phyloP scores from a whole-genome alignment of 1,140 invertebrate species.

The Atopsyche davidsoni region DNA sequence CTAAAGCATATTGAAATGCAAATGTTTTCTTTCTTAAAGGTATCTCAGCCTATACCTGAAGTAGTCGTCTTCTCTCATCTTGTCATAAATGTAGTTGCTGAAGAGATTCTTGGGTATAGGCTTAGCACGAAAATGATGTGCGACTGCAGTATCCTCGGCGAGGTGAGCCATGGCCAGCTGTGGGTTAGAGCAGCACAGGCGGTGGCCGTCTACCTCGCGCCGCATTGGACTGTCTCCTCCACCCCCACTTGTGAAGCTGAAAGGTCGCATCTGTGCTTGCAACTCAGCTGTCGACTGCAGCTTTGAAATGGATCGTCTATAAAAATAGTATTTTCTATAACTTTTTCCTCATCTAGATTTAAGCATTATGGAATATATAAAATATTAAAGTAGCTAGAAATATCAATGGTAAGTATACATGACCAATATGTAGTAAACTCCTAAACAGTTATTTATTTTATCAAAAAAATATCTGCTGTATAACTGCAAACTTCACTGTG shows the following conservation, averaged over 20 bases:
- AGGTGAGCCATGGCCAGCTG: conserved; percentile 44
- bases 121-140: conserved; percentile 56
- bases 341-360: too few species aligned
- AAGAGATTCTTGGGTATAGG: conserved; percentile 64
- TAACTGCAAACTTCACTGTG: too few species aligned
- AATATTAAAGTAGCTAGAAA: too few species aligned
- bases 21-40: too few species aligned
- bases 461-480: too few species aligned
- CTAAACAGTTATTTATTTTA: too few species aligned
- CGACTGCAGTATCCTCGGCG: conserved; percentile 33
- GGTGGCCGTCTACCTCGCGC: conserved; percentile 43
- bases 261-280: conserved; percentile 56
- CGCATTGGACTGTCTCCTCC: conserved; percentile 45
- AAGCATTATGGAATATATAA: too few species aligned
- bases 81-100: conserved; percentile 62
- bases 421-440: too few species aligned
- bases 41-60: conserved; percentile 61
- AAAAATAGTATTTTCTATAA: too few species aligned
- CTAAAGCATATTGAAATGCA: too few species aligned
- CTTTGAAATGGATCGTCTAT: conserved; percentile 49
- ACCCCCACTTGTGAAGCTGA: conserved; percentile 55
- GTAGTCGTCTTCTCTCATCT: conserved; percentile 64
- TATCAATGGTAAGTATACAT: too few species aligned
- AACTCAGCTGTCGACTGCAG: conserved; percentile 52
- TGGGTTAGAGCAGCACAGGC: conserved; percentile 50